Evolutionary conservation across 2,113 vertebrate species (phyloP).

Genomic region (Semicossyphus pulcher): DNA sequence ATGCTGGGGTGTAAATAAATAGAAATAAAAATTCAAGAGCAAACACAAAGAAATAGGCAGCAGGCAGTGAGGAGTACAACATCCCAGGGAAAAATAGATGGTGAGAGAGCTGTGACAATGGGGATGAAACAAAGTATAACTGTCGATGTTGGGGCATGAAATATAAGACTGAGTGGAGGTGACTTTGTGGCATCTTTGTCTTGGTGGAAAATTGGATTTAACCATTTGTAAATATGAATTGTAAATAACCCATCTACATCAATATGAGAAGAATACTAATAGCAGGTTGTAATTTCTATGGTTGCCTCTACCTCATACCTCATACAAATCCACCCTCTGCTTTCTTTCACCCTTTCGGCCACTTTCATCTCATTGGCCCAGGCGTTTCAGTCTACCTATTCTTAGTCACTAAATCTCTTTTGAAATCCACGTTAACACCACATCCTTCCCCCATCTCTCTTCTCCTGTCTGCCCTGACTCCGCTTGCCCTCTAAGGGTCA

Average conservation of each 20-base stretch:
- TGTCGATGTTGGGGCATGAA: too few species aligned
- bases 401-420: conserved; percentile 42
- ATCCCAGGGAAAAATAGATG: background rate
- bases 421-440: conserved; percentile 35
- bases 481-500: conserved; percentile 31
- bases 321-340: background rate
- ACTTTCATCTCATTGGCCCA: background rate
- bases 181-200: background rate
- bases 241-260: conserved; percentile 22
- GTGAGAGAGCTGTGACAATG: too few species aligned
- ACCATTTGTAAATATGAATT: too few species aligned
- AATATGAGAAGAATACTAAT: conserved; percentile 12
- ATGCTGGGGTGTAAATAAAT: background rate
- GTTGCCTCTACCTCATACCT: background rate
- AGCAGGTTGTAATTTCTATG: conserved; percentile 14
- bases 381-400: background rate
- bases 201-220: conserved; percentile 10
- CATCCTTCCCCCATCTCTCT: background rate
- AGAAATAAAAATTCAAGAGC: background rate
- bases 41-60: background rate
- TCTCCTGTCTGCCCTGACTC: background rate
- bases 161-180: too few species aligned
- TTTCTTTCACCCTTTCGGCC: background rate
- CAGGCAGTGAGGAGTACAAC: background rate
- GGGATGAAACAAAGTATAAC: too few species aligned